Base-by-base conservation (phyloP, 2,888 invertebrate genomes). In the Allygus modestus region DNA sequence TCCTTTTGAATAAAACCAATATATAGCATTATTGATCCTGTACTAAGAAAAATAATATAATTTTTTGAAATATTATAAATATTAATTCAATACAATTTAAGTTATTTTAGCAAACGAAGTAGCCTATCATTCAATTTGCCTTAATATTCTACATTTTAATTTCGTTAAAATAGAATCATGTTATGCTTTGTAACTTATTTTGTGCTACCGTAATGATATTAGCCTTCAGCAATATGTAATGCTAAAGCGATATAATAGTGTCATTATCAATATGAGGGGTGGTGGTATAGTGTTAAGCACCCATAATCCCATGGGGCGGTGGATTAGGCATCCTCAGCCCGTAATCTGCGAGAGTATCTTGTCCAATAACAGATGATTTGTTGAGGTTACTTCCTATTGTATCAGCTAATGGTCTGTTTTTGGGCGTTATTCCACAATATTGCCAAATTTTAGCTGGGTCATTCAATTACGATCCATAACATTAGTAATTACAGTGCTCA, bases 351-450 rank as follows among this genome's bases (percentile, higher is more conserved):
- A 26, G 23, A 58, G 26, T 69, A 69, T 69, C 69, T 69, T 28
- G 69, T 69, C 69, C 69, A 69, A 69, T 69, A 69, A 69, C 31
- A n/a, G 69, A 69, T 69, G 69, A 69, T 69, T 69, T 69, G 33
- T 69, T 31, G 69, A 31, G 31, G 31, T 33, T 33, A 69, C 33
- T 69, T 69, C 69, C 69, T 31, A 69, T 69, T 4, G 12, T 69
- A 69, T 69, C 33, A 33, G 17, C 31, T 69, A 69, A 69, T 33
- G n/a, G 69, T 15, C 28, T 69, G 69, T 69, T 69, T 69, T 69
- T 69, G 31, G 31, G 31, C 5, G 69, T 69, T 69, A 69, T 69
- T 20, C 31, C 33, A 69, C 31, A 31, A 69, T 15, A 33, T 33
- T 33, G n/a, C 69, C 33, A 26, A 31, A 1, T 33, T 31, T 69